Conservation (phyloP, 1,140 invertebrate genomes). For the Macrocentrus cingulum region DNA sequence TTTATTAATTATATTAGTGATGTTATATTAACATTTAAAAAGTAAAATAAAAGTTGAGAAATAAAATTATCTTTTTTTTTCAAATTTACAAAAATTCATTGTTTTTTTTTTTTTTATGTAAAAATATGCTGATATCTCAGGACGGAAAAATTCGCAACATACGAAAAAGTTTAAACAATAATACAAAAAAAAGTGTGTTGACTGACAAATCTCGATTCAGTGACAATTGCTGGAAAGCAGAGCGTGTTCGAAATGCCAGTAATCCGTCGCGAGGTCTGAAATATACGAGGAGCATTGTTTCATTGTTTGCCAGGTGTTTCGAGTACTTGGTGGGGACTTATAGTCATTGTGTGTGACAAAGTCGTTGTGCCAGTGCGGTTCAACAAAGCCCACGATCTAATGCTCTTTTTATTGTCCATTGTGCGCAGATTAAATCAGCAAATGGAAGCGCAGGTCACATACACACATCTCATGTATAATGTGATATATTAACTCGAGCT, state of each 20-base stretch:
- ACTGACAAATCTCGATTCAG: not conserved
- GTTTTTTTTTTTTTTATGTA: too few species aligned
- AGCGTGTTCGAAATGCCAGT: constrained; percentile 52
- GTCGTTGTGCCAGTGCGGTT: constrained; percentile 52
- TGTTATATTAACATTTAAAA: too few species aligned
- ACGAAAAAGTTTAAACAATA: too few species aligned
- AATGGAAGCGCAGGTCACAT: too few species aligned
- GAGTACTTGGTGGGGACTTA: constrained; percentile 38
- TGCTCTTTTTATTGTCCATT: constrained; percentile 60
- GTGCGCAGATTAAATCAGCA: constrained; percentile 42
- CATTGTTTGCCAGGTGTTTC: constrained; percentile 60
- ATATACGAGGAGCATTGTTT: constrained; percentile 50
- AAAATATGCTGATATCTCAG: too few species aligned
- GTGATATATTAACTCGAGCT: not conserved
- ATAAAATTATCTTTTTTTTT: too few species aligned
- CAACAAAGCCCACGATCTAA: constrained; percentile 57
- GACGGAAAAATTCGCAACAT: too few species aligned
- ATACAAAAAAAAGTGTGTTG: not conserved
- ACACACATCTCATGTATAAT: not conserved
- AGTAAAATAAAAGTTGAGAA: too few species aligned
- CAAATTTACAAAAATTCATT: too few species aligned
- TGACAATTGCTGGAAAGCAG: constrained; percentile 43
- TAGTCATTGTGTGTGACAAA: constrained; percentile 44
- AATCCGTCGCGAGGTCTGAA: constrained; percentile 48
- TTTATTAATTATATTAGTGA: too few species aligned